Conservation (phyloP, 2,888 invertebrate species). For the Hemicrepidius hirtus region DNA sequence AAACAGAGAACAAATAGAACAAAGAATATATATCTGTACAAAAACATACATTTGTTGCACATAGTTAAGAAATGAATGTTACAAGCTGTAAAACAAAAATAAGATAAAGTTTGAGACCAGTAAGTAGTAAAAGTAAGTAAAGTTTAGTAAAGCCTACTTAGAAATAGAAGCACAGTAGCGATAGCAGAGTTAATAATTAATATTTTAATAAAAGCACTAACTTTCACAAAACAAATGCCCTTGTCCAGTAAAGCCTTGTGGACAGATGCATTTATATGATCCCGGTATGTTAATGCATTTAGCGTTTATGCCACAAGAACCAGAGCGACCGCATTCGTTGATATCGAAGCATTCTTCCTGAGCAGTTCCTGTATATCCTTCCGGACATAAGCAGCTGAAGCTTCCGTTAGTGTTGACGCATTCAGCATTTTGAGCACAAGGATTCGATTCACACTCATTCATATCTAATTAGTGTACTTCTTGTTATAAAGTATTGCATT, state of each 20-base stretch:
- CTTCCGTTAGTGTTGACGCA: slow-evolving; percentile 86
- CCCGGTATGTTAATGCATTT: slow-evolving; percentile 89
- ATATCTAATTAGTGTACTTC: slow-evolving; percentile 75
- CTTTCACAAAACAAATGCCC: slow-evolving; percentile 86
- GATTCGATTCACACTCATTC: slow-evolving; percentile 82
- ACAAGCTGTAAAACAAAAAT: slow-evolving; percentile 40
- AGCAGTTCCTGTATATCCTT: slow-evolving; percentile 79
- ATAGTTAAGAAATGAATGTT: slow-evolving; percentile 31
- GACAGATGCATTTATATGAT: slow-evolving; percentile 85
- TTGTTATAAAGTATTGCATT: slow-evolving; percentile 25
- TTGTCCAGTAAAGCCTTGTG: slow-evolving; percentile 84
- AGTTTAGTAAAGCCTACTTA: slow-evolving; percentile 6
- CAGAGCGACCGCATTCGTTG: slow-evolving; percentile 82
- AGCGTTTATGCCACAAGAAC: slow-evolving; percentile 84
- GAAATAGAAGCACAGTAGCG: slow-evolving; percentile 26
- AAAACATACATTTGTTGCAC: slow-evolving; percentile 45
- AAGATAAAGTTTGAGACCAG: slow-evolving; percentile 36
- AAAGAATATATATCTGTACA: slow-evolving; percentile 47
- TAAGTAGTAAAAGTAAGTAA: slow-evolving; percentile 27
- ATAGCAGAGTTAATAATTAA: slow-evolving; percentile 33
- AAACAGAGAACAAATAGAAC: slow-evolving; percentile 59
- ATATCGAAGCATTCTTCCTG: slow-evolving; percentile 81
- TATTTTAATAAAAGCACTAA: slow-evolving; percentile 72
- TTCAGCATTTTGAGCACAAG: slow-evolving; percentile 82
- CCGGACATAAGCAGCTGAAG: slow-evolving; percentile 83